phyloP scores from a whole-genome alignment of 2,888 invertebrate species.

The Seladonia tumulorum region DNA sequence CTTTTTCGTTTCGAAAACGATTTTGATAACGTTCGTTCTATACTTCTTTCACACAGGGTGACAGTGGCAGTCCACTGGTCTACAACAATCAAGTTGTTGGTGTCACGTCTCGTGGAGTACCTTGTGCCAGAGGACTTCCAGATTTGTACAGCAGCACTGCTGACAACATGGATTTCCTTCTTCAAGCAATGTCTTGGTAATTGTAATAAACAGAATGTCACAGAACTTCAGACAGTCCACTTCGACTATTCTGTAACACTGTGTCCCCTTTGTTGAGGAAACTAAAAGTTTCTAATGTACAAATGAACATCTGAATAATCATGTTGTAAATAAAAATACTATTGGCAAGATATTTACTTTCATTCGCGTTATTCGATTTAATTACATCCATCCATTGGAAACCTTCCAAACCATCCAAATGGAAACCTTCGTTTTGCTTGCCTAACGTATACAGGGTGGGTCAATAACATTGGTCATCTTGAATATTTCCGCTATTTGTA shows the following conservation, averaged over 20 bases:
- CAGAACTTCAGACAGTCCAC: no score
- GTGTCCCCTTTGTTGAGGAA: no score
- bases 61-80: constrained; percentile 59
- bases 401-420: no score
- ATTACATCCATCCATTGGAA: no score
- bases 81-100: constrained; percentile 42
- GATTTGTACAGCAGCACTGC: constrained; percentile 54
- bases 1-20: not conserved
- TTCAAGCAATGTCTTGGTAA: constrained; percentile 9
- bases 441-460: not conserved
- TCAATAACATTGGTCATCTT: not conserved
- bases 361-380: no score
- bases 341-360: no score
- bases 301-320: no score
- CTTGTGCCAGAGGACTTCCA: constrained; percentile 50
- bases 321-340: no score
- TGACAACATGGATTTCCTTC: constrained; percentile 24
- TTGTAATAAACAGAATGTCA: no score
- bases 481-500: not conserved
- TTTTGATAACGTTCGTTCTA: not conserved
- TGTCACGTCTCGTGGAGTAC: constrained; percentile 54
- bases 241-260: no score
- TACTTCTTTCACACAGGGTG: constrained; percentile 41
- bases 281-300: no score
- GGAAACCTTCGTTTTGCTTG: no score